phyloP scores from a whole-genome alignment of 2,113 vertebrate genomes.

The Anseranas semipalmata region DNA sequence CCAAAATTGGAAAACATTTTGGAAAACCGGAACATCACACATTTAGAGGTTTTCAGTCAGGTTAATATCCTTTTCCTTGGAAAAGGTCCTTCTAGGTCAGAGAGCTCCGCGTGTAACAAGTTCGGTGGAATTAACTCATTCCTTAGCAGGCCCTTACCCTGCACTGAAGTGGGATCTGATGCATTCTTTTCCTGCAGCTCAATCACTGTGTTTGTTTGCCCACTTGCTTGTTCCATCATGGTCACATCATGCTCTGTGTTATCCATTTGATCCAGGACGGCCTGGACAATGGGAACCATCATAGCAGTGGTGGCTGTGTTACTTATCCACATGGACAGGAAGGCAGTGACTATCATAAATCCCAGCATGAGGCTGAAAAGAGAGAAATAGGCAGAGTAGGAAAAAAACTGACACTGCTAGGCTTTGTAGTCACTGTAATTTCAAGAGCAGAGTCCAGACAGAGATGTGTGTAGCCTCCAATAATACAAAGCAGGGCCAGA shows the following conservation, averaged over 20 bases:
- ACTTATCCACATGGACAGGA: constrained; percentile 99
- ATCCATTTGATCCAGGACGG: constrained; percentile 87
- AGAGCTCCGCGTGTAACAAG: not conserved
- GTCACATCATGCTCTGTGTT: constrained; percentile 50
- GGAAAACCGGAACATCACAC: not conserved
- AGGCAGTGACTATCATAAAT: constrained; percentile 93
- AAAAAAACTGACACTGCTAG: not conserved
- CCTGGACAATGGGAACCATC: constrained; percentile 97
- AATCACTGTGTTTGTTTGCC: constrained; percentile 28
- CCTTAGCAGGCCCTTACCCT: constrained; percentile 20
- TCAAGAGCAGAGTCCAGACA: not conserved
- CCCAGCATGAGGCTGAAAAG: constrained; percentile 91
- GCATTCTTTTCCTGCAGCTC: constrained; percentile 66
- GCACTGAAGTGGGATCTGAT: not conserved
- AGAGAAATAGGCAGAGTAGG: not conserved
- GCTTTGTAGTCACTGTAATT: not conserved
- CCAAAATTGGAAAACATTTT: not conserved
- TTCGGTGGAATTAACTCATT: not conserved
- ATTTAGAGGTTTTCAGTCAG: not conserved
- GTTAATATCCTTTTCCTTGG: not conserved
- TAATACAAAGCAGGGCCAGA: not conserved
- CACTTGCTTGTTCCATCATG: not conserved
- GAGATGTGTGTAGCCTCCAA: not conserved
- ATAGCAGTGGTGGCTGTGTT: constrained; percentile 97
- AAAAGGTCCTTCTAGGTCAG: not conserved